Conservation (phyloP, 2,888 invertebrate species). For the Merodon equestris region DNA sequence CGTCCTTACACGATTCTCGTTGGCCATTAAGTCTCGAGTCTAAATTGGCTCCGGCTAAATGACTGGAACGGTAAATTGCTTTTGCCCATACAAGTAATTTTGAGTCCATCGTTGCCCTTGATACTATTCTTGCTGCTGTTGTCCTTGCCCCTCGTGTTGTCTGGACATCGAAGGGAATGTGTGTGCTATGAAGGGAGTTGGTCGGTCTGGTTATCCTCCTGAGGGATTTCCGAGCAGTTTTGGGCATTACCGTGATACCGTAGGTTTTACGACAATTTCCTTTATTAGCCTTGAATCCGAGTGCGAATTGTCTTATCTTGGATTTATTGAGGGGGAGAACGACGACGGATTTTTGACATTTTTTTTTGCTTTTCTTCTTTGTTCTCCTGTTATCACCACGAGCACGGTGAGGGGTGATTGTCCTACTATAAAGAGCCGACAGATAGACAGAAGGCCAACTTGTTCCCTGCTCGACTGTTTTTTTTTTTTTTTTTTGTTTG, state of each 20-base stretch:
- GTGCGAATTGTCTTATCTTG: conserved; percentile 69
- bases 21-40: conserved; percentile 63
- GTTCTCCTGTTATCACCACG: not conserved
- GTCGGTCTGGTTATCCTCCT: conserved; percentile 53
- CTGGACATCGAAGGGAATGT: conserved; percentile 17
- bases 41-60: conserved; percentile 65
- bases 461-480: conserved; percentile 8
- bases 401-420: conserved; percentile 14
- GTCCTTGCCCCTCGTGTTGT: conserved; percentile 19
- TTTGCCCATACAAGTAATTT: conserved; percentile 66
- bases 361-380: conserved; percentile 13
- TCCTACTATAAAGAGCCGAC: not conserved
- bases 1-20: conserved; percentile 13
- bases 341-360: conserved; percentile 21
- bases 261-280: conserved; percentile 69
- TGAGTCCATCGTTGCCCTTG: conserved; percentile 20
- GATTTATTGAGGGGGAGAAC: conserved; percentile 59
- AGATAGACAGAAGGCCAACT: conserved; percentile 41
- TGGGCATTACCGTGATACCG: conserved; percentile 66
- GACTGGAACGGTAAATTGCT: conserved; percentile 67
- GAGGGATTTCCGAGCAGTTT: conserved; percentile 61
- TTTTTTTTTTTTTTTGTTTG: conserved; percentile 4
- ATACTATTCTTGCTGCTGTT: conserved; percentile 39
- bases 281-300: conserved; percentile 68
- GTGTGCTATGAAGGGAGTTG: too few species aligned